Conservation (phyloP, 2,888 invertebrate genomes). For the Drosophila parthenogenetica region DNA sequence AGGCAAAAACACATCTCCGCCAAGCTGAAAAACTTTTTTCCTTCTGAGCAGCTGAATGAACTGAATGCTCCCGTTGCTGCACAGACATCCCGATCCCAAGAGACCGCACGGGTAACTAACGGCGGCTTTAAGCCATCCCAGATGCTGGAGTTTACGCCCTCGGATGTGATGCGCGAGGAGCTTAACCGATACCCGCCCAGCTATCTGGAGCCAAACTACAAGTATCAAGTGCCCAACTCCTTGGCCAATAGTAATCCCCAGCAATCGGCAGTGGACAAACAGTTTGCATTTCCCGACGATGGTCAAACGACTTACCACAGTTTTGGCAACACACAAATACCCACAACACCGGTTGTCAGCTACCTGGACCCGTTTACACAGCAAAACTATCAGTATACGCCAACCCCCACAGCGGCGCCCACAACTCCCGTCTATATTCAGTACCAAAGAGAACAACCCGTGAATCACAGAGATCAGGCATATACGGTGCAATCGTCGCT, state of each 20-base stretch:
- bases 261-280: constrained; percentile 55
- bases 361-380: constrained; percentile 81
- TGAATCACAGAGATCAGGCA: constrained; percentile 62
- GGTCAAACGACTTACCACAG: constrained; percentile 33
- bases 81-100: constrained; percentile 12
- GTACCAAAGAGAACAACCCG: constrained; percentile 60
- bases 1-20: constrained; percentile 57
- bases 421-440: constrained; percentile 51
- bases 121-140: constrained; percentile 77
- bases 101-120: constrained; percentile 58
- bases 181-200: constrained; percentile 67
- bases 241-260: constrained; percentile 23
- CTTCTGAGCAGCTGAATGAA: constrained; percentile 52
- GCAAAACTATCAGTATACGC: constrained; percentile 71
- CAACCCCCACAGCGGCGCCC: constrained; percentile 34
- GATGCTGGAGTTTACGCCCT: constrained; percentile 77
- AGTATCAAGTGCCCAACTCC: constrained; percentile 58
- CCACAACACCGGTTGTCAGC: constrained; percentile 79
- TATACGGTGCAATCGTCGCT: constrained; percentile 82
- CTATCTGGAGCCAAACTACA: constrained; percentile 63
- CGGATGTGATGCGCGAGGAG: constrained; percentile 69
- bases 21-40: constrained; percentile 69
- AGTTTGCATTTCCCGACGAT: constrained; percentile 66
- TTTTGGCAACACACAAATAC: constrained; percentile 49
- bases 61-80: constrained; percentile 14